Conservation (phyloP, 2,797 vertebrate species). For the Halcyon badia region DNA sequence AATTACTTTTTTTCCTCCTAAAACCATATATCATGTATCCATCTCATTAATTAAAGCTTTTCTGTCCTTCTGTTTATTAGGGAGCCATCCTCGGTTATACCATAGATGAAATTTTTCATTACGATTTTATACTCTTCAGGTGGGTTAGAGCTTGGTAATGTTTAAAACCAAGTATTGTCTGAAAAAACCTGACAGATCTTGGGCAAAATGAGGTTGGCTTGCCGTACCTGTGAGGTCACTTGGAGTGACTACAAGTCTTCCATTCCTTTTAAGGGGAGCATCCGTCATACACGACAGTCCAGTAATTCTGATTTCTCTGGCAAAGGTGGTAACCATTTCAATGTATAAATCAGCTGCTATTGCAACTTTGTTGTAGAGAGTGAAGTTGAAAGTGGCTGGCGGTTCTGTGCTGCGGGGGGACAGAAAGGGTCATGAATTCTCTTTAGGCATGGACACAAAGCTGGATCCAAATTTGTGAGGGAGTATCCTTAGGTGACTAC, state of each 20-base stretch:
- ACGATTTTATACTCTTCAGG: neutral
- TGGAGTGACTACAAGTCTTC: neutral
- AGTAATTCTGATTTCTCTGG: neutral
- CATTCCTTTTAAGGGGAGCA: neutral
- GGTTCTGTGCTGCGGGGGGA: neutral
- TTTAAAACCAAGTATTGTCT: neutral
- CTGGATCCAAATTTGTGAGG: neutral
- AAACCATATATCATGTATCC: neutral
- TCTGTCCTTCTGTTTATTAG: neutral
- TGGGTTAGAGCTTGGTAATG: neutral
- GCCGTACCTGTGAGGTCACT: rapidly evolving
- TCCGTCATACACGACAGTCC: neutral
- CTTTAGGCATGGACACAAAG: neutral
- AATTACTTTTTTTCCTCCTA: neutral
- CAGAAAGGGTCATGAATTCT: neutral
- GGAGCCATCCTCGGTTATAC: neutral
- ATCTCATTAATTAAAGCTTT: constrained; percentile 34
- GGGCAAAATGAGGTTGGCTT: neutral
- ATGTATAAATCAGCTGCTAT: neutral
- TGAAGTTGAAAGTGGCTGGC: neutral
- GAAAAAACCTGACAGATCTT: neutral
- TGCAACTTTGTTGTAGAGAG: neutral
- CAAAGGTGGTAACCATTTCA: neutral
- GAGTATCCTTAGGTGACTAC: neutral
- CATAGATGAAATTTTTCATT: neutral